A percentile compares a stretch with the other conserved stretches of the same genome.
Conservation (phyloP, 2,113 vertebrate genomes). For the Ailuropoda melanoleuca region DNA sequence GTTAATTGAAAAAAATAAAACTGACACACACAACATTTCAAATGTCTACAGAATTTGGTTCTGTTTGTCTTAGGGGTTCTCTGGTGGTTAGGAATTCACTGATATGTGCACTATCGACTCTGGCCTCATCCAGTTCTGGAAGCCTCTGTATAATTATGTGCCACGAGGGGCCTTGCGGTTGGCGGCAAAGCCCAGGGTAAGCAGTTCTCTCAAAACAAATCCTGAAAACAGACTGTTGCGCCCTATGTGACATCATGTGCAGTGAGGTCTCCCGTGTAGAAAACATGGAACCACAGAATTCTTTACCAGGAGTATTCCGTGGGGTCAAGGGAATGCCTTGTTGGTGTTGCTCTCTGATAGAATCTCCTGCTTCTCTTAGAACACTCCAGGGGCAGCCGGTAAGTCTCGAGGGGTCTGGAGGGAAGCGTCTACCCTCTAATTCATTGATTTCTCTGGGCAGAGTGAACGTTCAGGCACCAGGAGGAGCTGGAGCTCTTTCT, state of each 20-base stretch:
- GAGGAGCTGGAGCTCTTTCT: not conserved
- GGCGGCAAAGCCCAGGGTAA: not conserved
- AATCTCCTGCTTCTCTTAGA: not conserved
- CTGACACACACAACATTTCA: not conserved
- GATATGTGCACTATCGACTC: rapidly evolving
- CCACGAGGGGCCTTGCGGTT: not conserved
- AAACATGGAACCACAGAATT: not conserved
- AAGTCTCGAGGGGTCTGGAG: not conserved
- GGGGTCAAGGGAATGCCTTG: not conserved
- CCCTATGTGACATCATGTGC: slow-evolving; percentile 17
- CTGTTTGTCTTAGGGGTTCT: not conserved
- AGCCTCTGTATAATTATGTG: not conserved
- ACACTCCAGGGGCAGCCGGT: not conserved
- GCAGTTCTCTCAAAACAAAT: not conserved
- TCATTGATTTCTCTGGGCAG: not conserved
- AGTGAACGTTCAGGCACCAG: not conserved
- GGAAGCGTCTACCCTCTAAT: not conserved
- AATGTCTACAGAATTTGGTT: not conserved
- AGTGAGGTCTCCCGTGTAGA: not conserved
- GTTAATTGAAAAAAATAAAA: not conserved
- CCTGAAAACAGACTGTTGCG: not conserved
- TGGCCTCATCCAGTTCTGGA: not conserved
- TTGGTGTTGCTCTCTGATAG: no score
- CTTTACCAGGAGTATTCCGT: not conserved
- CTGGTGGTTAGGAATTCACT: not conserved